Conservation (phyloP, 2,113 vertebrate species). For the Laterallus jamaicensis region DNA sequence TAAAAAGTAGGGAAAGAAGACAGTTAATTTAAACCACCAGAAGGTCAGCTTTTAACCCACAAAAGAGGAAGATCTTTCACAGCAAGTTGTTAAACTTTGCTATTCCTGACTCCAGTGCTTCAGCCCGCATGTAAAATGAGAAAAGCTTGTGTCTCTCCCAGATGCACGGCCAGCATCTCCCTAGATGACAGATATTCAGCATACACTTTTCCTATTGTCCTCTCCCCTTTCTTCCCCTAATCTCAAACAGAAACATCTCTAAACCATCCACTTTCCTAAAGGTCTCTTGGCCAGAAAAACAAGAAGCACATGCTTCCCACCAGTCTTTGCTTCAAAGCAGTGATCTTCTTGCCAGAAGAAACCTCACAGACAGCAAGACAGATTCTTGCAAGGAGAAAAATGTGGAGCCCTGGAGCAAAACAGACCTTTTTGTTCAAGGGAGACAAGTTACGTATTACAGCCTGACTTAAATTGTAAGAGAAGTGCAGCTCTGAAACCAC, state of each 20-base stretch:
- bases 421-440: not conserved
- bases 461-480: not conserved
- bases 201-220: not conserved
- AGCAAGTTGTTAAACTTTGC: fast-evolving
- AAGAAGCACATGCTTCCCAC: not conserved
- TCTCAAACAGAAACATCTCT: not conserved
- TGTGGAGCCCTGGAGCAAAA: not conserved
- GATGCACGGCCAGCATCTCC: not conserved
- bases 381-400: not conserved
- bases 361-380: not conserved
- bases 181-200: not conserved
- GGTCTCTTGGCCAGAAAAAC: not conserved
- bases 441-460: not conserved
- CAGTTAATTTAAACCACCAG: not conserved
- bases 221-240: not conserved
- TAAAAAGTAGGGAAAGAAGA: not conserved
- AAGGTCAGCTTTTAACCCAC: not conserved
- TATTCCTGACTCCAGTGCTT: not conserved
- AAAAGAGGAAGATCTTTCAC: not conserved
- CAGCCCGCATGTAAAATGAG: not conserved
- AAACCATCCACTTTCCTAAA: not conserved
- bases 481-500: not conserved
- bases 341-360: not conserved
- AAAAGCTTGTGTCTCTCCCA: not conserved
- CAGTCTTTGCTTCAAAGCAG: not conserved